Percentiles rank a stretch among this genome's conserved stretches.
These are phyloP conservation scores for Cataglyphis hispanica DNA, from an alignment of 1,140 invertebrate genomes.

Conservation along the genomic window DNA sequence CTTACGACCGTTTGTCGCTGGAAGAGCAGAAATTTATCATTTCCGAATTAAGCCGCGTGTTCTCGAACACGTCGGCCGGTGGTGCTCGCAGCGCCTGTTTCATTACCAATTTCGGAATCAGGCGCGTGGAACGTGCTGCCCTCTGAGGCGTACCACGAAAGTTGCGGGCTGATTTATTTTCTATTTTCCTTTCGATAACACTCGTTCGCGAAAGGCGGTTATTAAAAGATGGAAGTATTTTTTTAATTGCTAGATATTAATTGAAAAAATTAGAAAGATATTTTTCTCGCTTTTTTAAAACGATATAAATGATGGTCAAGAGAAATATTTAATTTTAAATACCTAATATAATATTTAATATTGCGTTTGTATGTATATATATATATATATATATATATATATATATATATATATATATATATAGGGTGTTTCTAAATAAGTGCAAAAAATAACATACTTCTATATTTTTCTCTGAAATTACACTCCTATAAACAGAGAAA, in stretches of 20 bases:
- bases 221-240: background rate
- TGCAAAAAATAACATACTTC: too few relatives aligned
- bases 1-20: background rate
- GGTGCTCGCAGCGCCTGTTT: slow-evolving; percentile 63
- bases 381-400: too few relatives aligned
- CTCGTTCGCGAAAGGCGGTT: background rate
- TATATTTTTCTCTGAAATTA: too few relatives aligned
- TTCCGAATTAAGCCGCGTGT: slow-evolving; percentile 54
- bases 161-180: background rate
- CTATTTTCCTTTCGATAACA: too few relatives aligned
- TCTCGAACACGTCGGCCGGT: slow-evolving; percentile 69
- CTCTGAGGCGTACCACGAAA: background rate
- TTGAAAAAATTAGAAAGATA: background rate
- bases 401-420: too few relatives aligned
- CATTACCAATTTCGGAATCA: background rate
- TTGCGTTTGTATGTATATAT: background rate
- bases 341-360: background rate
- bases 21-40: slow-evolving; percentile 32
- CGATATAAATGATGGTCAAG: background rate
- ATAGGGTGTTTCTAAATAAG: too few relatives aligned
- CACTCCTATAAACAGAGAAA: too few relatives aligned
- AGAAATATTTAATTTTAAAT: background rate
- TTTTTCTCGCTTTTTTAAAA: background rate
- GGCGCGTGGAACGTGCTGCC: slow-evolving; percentile 23
- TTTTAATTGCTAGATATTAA: background rate